Evolutionary conservation across 1,140 invertebrate species (phyloP).

Genomic region (Drosophila oshimai): DNA sequence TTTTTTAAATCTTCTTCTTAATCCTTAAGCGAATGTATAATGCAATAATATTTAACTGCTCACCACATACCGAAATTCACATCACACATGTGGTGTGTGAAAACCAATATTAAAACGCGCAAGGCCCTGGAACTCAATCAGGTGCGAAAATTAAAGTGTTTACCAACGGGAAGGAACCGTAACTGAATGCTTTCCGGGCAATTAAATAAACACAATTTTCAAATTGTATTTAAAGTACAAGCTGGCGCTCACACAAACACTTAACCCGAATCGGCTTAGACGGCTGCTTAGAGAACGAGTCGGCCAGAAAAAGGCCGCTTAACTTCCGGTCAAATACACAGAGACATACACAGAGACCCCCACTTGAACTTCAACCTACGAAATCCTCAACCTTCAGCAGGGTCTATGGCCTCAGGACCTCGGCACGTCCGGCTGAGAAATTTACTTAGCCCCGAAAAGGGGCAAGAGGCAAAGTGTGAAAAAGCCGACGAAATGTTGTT

Average conservation of each 20-base stretch:
- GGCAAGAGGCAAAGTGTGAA: constrained; percentile 72
- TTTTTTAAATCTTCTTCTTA: too few species aligned
- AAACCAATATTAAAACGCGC: neutral
- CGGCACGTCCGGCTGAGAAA: constrained; percentile 49
- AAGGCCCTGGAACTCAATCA: constrained; percentile 56
- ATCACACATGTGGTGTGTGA: constrained; percentile 29
- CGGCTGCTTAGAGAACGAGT: constrained; percentile 3
- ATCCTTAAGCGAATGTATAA: too few species aligned
- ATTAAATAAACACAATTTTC: constrained; percentile 81
- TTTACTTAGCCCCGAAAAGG: constrained; percentile 43
- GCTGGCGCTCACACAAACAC: constrained; percentile 11
- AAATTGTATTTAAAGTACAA: constrained; percentile 80
- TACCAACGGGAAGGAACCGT: constrained; percentile 19
- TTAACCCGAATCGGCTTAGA: neutral
- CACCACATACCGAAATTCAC: too few species aligned
- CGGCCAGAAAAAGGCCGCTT: constrained; percentile 28
- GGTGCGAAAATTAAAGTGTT: constrained; percentile 52
- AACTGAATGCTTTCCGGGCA: constrained; percentile 63
- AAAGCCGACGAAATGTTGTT: constrained; percentile 72
- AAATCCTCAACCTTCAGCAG: constrained; percentile 47
- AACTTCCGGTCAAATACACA: constrained; percentile 68
- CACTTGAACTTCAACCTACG: constrained; percentile 51
- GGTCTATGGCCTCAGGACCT: constrained; percentile 10
- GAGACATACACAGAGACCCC: constrained; percentile 22
- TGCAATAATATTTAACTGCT: too few species aligned